Percentiles rank a stretch among this genome's conserved stretches.
phyloP scores from a whole-genome alignment of 2,797 vertebrate species.

The Coccyzus lansbergi region DNA sequence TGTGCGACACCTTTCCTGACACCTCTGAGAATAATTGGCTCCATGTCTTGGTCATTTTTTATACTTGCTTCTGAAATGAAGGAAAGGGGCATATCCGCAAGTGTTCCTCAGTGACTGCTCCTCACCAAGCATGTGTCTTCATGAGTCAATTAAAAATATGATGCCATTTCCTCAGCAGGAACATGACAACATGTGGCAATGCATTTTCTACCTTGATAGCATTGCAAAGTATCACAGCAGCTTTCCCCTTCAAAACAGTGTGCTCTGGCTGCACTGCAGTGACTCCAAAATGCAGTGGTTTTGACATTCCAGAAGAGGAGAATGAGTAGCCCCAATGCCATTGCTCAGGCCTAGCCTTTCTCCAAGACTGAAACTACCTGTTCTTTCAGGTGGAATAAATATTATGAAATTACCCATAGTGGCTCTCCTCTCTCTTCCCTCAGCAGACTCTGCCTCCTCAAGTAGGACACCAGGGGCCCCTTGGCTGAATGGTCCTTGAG shows the following conservation, averaged over 20 bases:
- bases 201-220: too few relatives aligned
- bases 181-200: too few relatives aligned
- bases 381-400: background rate
- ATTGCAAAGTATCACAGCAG: too few relatives aligned
- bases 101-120: background rate
- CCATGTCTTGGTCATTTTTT: background rate
- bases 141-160: background rate
- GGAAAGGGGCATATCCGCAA: background rate
- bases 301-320: too few relatives aligned
- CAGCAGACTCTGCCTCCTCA: background rate
- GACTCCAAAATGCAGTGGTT: too few relatives aligned
- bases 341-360: too few relatives aligned
- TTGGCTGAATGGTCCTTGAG: background rate
- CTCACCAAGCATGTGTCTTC: background rate
- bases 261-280: too few relatives aligned
- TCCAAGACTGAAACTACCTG: background rate
- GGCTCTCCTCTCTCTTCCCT: background rate
- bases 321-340: too few relatives aligned
- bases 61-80: background rate
- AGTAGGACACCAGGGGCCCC: background rate
- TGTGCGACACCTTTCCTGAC: background rate
- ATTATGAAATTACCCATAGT: background rate
- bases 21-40: background rate
- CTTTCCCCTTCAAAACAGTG: too few relatives aligned
- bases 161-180: too few relatives aligned